phyloP scores from a whole-genome alignment of 2,888 invertebrate species.

The Chrysodeixis includens region DNA sequence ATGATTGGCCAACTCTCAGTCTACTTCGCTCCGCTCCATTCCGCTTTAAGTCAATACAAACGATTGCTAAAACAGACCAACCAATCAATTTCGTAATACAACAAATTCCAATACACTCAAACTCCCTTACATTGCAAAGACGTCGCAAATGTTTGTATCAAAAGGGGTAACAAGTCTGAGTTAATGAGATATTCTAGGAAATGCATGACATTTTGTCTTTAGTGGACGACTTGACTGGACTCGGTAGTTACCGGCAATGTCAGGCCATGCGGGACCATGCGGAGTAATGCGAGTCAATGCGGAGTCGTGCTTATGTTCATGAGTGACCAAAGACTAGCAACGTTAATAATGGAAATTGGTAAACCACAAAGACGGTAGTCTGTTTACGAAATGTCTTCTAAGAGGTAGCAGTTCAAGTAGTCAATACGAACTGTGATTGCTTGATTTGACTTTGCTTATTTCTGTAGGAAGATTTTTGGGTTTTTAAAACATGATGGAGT shows the following conservation, averaged over 20 bases:
- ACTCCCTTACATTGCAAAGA: background rate
- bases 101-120: background rate
- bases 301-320: too few relatives aligned
- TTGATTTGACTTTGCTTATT: background rate
- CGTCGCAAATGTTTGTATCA: background rate
- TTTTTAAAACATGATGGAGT: background rate
- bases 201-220: background rate
- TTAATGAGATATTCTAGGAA: background rate
- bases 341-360: conserved; percentile 1
- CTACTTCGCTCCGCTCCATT: too few relatives aligned
- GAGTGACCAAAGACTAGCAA: background rate
- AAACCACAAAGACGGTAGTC: background rate
- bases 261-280: too few relatives aligned
- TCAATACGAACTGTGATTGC: background rate
- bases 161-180: background rate
- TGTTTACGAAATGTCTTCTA: background rate
- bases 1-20: too few relatives aligned
- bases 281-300: too few relatives aligned
- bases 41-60: too few relatives aligned
- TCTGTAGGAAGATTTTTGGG: background rate
- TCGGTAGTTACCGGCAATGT: background rate
- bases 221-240: background rate
- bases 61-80: too few relatives aligned
- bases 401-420: too few relatives aligned
- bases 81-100: background rate